A percentile compares a stretch with the other conserved stretches of the same genome.
These are phyloP conservation scores for Lasius platythorax DNA, from an alignment of 2,888 invertebrate genomes.

Conservation along the genomic window DNA sequence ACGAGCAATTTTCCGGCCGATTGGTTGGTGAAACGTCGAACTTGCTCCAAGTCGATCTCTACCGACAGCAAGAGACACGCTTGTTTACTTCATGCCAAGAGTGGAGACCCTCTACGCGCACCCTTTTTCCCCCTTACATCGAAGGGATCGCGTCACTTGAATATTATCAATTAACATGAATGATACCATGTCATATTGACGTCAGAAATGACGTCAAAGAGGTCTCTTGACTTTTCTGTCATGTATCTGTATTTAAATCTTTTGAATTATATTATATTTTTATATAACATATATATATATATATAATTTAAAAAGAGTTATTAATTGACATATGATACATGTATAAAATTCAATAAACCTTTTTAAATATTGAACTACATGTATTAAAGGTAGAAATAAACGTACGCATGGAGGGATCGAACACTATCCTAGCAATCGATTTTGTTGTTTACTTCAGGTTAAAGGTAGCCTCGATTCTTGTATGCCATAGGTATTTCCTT, in stretches of 20 bases:
- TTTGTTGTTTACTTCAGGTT: slow-evolving; percentile 38
- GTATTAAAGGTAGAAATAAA: not conserved
- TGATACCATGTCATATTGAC: too few species aligned
- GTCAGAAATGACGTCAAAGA: not conserved
- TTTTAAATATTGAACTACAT: not conserved
- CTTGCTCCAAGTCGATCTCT: slow-evolving; percentile 73
- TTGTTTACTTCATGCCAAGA: slow-evolving; percentile 67
- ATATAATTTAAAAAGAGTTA: not conserved
- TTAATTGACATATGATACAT: not conserved
- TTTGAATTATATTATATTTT: not conserved
- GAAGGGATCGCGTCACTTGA: not conserved
- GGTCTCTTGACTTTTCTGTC: not conserved
- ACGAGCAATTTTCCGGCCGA: slow-evolving; percentile 76
- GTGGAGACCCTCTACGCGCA: slow-evolving; percentile 7
- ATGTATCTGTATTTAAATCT: not conserved
- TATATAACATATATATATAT: not conserved
- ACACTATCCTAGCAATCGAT: not conserved
- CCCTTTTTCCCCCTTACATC: slow-evolving; percentile 55
- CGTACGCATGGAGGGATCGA: not conserved
- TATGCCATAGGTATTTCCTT: not conserved
- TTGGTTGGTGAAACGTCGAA: slow-evolving; percentile 72
- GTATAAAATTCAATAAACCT: not conserved
- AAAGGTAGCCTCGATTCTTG: slow-evolving; percentile 31
- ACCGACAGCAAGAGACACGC: slow-evolving; percentile 71
- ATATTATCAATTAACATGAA: slow-evolving; percentile 19